A percentile compares a stretch with the other conserved stretches of the same genome.
Evolutionary conservation across 2,113 vertebrate genomes (phyloP).

Genomic region (Chelonoidis abingdonii): DNA sequence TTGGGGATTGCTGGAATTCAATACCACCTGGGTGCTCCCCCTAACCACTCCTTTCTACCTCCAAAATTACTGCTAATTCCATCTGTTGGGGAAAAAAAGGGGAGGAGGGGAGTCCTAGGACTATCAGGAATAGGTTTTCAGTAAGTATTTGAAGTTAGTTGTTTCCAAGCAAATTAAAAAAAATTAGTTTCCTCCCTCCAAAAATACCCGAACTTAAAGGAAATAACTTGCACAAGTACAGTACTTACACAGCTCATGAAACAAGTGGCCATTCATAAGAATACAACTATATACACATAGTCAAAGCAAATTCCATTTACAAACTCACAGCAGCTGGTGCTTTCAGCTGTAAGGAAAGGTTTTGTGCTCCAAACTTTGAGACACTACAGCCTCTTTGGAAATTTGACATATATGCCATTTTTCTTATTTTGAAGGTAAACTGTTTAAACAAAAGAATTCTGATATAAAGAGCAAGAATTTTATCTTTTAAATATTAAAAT

Average conservation of each 20-base stretch:
- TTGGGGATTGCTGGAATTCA: no score
- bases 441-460: constrained; percentile 25
- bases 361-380: constrained; percentile 46
- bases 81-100: constrained; percentile 20
- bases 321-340: neutral
- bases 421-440: constrained; percentile 27
- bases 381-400: constrained; percentile 35
- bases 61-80: neutral
- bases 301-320: constrained; percentile 54
- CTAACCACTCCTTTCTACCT: no score
- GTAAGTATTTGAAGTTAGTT: constrained; percentile 14
- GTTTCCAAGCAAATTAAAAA: constrained; percentile 29
- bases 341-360: constrained; percentile 59
- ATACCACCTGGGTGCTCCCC: no score
- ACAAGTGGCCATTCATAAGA: neutral
- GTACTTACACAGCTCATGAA: neutral
- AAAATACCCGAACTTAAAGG: constrained; percentile 41
- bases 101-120: neutral
- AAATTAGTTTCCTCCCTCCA: neutral
- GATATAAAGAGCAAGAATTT: neutral
- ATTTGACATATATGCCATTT: constrained; percentile 22
- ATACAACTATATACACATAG: constrained; percentile 13
- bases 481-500: constrained; percentile 23
- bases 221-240: neutral
- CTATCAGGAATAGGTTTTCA: constrained; percentile 40